Conservation (phyloP, 1,140 invertebrate genomes). For the Calephelis nemesis region DNA sequence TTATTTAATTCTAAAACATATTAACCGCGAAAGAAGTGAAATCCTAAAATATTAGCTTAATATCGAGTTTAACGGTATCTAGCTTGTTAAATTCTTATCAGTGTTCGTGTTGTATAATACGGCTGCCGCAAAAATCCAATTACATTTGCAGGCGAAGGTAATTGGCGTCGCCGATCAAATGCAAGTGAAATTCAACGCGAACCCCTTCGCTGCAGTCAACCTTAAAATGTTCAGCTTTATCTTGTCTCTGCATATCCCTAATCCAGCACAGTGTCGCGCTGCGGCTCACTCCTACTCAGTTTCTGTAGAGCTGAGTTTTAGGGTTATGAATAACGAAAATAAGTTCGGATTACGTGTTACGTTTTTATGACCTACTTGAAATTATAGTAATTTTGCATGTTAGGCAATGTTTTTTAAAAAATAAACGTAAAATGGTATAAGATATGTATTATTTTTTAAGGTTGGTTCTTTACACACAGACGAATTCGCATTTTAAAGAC, state of each 20-base stretch:
- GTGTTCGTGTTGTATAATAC: constrained; percentile 15
- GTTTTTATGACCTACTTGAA: too few relatives aligned
- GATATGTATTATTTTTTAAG: too few relatives aligned
- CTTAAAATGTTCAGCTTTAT: constrained; percentile 27
- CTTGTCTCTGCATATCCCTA: constrained; percentile 26
- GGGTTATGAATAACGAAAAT: too few relatives aligned
- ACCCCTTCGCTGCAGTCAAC: neutral
- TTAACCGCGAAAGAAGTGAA: neutral
- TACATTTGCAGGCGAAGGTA: constrained; percentile 15
- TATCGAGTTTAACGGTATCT: neutral
- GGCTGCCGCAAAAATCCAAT: constrained; percentile 7
- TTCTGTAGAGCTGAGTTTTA: neutral
- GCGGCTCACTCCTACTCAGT: constrained; percentile 6
- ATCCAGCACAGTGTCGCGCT: constrained; percentile 25
- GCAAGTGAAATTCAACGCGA: constrained; percentile 14
- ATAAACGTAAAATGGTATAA: too few relatives aligned
- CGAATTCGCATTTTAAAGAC: too few relatives aligned
- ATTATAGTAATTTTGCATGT: too few relatives aligned
- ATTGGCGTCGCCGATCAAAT: constrained; percentile 11
- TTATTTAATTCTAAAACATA: neutral
- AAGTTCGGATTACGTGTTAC: too few relatives aligned
- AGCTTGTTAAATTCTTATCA: constrained; percentile 15
- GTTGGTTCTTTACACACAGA: too few relatives aligned
- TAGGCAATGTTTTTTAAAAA: too few relatives aligned
- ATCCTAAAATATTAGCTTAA: neutral